Conservation (phyloP, 2,797 vertebrate species). For the Pipistrellus pipistrellus region DNA sequence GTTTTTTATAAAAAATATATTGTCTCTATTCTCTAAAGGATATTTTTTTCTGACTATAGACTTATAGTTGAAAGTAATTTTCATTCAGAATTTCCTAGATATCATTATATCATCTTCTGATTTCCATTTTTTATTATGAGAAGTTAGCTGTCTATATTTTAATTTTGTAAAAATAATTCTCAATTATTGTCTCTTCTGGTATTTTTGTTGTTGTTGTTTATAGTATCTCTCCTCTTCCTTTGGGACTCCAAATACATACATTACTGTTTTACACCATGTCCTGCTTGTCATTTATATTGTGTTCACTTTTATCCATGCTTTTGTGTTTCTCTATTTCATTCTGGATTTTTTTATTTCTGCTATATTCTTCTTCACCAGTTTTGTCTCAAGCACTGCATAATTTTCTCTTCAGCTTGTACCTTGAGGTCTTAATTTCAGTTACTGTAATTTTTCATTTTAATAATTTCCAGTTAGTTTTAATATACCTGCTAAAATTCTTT, state of each 20-base stretch:
- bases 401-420: not conserved
- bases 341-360: not conserved
- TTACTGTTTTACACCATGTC: not conserved
- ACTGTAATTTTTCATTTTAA: not conserved
- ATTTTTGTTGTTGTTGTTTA: not conserved
- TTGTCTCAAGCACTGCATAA: not conserved
- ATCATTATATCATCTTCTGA: not conserved
- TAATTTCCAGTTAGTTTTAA: not conserved
- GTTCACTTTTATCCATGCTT: not conserved
- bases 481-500: not conserved
- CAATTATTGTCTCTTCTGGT: not conserved
- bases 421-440: not conserved
- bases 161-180: slow-evolving; percentile 1
- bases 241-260: not conserved
- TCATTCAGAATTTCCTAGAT: not conserved
- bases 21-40: not conserved
- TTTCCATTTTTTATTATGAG: not conserved
- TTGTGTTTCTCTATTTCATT: not conserved
- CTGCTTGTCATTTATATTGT: not conserved
- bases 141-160: not conserved
- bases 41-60: not conserved
- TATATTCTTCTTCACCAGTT: not conserved
- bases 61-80: not conserved
- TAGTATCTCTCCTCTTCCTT: not conserved
- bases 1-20: not conserved